phyloP scores from a whole-genome alignment of 2,797 vertebrate genomes.

The Columba guinea region DNA sequence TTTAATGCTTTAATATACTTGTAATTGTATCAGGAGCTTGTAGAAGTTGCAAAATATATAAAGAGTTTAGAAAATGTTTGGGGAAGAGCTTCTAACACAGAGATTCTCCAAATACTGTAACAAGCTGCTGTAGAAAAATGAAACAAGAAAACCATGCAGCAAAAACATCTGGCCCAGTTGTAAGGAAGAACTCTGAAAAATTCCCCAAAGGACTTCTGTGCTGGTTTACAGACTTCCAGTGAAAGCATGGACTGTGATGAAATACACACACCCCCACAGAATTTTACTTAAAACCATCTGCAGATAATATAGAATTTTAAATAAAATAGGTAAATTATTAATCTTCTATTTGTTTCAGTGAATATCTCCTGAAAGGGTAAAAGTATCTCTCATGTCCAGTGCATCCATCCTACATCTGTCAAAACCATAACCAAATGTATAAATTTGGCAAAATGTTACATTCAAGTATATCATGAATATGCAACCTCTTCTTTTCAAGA shows the following conservation, averaged over 20 bases:
- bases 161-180: background rate
- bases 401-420: background rate
- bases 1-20: background rate
- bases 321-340: background rate
- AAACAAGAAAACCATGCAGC: conserved; percentile 4
- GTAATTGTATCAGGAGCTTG: background rate
- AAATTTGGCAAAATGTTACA: background rate
- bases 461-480: background rate
- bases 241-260: background rate
- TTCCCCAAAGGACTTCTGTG: background rate
- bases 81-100: background rate
- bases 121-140: background rate
- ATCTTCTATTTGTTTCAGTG: background rate
- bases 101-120: background rate
- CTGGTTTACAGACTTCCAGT: background rate
- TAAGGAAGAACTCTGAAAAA: background rate
- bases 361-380: background rate
- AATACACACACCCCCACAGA: background rate
- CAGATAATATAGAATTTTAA: background rate
- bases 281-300: conserved; percentile 8
- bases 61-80: background rate
- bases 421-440: background rate
- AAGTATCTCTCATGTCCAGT: background rate
- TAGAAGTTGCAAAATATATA: background rate
- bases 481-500: background rate